A percentile compares a stretch with the other conserved stretches of the same genome.
phyloP scores from a whole-genome alignment of 2,113 vertebrate genomes.

The Odontophorus gujanensis region DNA sequence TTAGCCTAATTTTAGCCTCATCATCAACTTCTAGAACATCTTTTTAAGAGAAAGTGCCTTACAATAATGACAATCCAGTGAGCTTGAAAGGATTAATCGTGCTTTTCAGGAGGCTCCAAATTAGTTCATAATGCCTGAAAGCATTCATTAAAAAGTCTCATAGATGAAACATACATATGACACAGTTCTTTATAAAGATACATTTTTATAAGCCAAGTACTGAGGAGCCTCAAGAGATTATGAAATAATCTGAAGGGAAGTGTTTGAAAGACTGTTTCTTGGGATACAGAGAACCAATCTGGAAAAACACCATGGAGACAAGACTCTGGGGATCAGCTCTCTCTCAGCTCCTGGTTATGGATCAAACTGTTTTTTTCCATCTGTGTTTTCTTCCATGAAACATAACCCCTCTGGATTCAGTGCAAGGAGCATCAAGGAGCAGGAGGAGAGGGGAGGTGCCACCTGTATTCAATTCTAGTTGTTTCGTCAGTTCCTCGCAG shows the following conservation, averaged over 20 bases:
- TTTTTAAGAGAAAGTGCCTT: constrained; percentile 13
- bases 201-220: not conserved
- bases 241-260: constrained; percentile 24
- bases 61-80: not conserved
- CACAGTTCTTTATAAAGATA: not conserved
- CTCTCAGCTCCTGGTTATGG: not conserved
- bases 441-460: not conserved
- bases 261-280: constrained; percentile 1
- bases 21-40: not conserved
- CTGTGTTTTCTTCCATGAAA: not conserved
- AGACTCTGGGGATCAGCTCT: constrained; percentile 10
- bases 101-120: not conserved
- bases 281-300: not conserved
- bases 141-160: not conserved
- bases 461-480: constrained; percentile 11
- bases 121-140: not conserved
- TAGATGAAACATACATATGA: not conserved
- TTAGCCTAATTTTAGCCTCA: not conserved
- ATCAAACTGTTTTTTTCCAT: not conserved
- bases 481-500: constrained; percentile 1
- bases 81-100: not conserved
- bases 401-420: not conserved
- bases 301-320: constrained; percentile 38
- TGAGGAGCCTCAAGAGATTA: constrained; percentile 14
- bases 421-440: not conserved